Percentiles rank a stretch among this genome's conserved stretches.
phyloP scores from a whole-genome alignment of 2,888 invertebrate genomes.

The Spodoptera exigua region DNA sequence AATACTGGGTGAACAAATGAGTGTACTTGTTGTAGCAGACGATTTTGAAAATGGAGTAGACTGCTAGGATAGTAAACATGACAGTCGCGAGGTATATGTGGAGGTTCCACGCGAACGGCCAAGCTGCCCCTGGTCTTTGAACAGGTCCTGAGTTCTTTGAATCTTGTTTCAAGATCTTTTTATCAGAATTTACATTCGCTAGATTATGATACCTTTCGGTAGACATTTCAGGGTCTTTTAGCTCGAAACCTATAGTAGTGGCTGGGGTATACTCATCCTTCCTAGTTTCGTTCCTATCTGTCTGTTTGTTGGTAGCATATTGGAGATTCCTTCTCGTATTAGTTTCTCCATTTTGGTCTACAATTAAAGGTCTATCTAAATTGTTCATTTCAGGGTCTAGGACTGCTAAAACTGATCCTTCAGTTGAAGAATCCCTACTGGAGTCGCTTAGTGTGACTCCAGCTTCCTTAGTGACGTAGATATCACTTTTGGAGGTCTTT shows the following conservation, averaged over 20 bases:
- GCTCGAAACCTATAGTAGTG: slow-evolving; percentile 84
- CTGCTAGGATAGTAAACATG: slow-evolving; percentile 94
- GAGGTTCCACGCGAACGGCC: slow-evolving; percentile 97
- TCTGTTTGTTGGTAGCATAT: slow-evolving; percentile 82
- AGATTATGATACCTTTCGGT: slow-evolving; percentile 89
- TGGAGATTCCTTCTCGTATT: slow-evolving; percentile 87
- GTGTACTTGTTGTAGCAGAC: slow-evolving; percentile 95
- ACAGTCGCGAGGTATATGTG: slow-evolving; percentile 96
- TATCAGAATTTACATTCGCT: slow-evolving; percentile 89
- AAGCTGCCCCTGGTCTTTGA: slow-evolving; percentile 90
- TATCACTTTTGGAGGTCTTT: slow-evolving; percentile 82
- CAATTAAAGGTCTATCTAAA: slow-evolving; percentile 84
- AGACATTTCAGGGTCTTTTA: slow-evolving; percentile 86
- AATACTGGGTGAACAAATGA: slow-evolving; percentile 95
- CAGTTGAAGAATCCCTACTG: slow-evolving; percentile 82
- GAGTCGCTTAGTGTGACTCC: slow-evolving; percentile 84
- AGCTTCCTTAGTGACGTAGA: slow-evolving; percentile 81
- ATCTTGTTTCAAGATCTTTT: slow-evolving; percentile 83
- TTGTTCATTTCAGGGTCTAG: slow-evolving; percentile 87
- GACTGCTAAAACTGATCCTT: slow-evolving; percentile 85
- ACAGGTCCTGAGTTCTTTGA: slow-evolving; percentile 77
- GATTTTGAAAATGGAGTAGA: slow-evolving; percentile 95
- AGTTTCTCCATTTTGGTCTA: slow-evolving; percentile 86
- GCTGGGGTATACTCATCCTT: slow-evolving; percentile 81
- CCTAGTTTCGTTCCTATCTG: slow-evolving; percentile 79